Base-by-base conservation (phyloP, 2,797 vertebrate genomes). In the Pipistrellus kuhlii region DNA sequence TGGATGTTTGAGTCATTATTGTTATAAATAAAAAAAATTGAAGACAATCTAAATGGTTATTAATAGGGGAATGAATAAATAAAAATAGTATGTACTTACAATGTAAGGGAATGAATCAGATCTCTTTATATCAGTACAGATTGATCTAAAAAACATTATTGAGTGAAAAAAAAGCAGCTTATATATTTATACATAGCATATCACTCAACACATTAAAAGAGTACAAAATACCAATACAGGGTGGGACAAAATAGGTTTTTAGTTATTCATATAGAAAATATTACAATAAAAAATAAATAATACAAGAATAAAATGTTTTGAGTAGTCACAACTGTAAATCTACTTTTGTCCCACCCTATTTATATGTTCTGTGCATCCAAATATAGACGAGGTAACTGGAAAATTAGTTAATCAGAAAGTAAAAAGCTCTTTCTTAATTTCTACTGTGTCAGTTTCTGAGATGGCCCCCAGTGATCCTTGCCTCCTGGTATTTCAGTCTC, bases 161-260 rank as follows among this genome's bases (percentile, higher is more conserved):
- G 57, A 94, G n/a, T 80, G 8, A 75, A 51, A 75, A 92, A 73
- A 92, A 73, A 84, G 41, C 6, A 85, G 53, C 38, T n/a, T 88
- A 62, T 48, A 48, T 14, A 48, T 48, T 57, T 76, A 82, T 15
- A 51, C 14, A 35, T 21, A 66, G 12, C 35, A 78, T 17, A 48
- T 66, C 53, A 48, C 35, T 89, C 66, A 12, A 8, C 32, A 68
- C 88, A 73, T 85, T 87, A 72, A 75, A 81, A 82, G 30, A 75
- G 0, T 9, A 64, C 6, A 59, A 83, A 81, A 77, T 32, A 8
- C 20, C 77, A 68, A 73, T 46, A 55, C 20, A 35, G 75, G 48
- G 20, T 77, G 21, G n/a, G 75, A 21, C n/a, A 35, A 55, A 77
- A 7, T 53, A 77, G 20, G n/a, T 55, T 23, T 77, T 32, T 6